A percentile compares a stretch with the other conserved stretches of the same genome.
Evolutionary conservation across 2,888 invertebrate species (phyloP).

Genomic region (Heliconius ismenius): DNA sequence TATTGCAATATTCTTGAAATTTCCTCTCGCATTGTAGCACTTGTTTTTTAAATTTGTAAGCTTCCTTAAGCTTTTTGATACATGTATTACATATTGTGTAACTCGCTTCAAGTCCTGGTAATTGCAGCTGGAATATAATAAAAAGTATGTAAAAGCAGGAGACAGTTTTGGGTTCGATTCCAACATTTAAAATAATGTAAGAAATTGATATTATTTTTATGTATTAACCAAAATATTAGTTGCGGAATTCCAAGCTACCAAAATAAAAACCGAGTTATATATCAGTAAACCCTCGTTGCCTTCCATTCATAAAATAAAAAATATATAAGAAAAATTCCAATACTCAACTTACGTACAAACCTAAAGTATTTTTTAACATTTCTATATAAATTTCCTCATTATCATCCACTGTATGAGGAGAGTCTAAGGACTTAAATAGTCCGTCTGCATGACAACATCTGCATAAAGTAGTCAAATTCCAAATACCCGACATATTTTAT

Average conservation of each 20-base stretch:
- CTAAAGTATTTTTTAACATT: constrained; percentile 44
- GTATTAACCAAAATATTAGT: too few relatives aligned
- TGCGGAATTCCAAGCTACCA: too few relatives aligned
- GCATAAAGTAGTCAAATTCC: constrained; percentile 43
- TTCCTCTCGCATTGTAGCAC: constrained; percentile 46
- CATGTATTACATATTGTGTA: constrained; percentile 48
- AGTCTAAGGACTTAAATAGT: constrained; percentile 41
- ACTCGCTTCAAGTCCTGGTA: constrained; percentile 41
- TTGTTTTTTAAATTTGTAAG: constrained; percentile 46
- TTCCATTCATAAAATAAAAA: not conserved
- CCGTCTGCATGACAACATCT: constrained; percentile 49
- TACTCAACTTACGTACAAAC: constrained; percentile 41
- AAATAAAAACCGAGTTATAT: too few relatives aligned
- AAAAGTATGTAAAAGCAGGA: not conserved
- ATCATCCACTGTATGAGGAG: constrained; percentile 28
- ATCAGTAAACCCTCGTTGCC: not conserved
- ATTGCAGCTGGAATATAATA: constrained; percentile 42
- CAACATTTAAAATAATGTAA: too few relatives aligned
- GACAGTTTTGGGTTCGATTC: too few relatives aligned
- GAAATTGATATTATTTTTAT: too few relatives aligned
- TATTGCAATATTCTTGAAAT: constrained; percentile 47
- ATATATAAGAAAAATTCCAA: not conserved
- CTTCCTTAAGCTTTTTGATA: constrained; percentile 42
- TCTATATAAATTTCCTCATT: constrained; percentile 40
- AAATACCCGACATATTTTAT: constrained; percentile 44